Percentiles rank a stretch among this genome's conserved stretches.
Conservation (phyloP, 1,140 invertebrate species). For the Varroa destructor region DNA sequence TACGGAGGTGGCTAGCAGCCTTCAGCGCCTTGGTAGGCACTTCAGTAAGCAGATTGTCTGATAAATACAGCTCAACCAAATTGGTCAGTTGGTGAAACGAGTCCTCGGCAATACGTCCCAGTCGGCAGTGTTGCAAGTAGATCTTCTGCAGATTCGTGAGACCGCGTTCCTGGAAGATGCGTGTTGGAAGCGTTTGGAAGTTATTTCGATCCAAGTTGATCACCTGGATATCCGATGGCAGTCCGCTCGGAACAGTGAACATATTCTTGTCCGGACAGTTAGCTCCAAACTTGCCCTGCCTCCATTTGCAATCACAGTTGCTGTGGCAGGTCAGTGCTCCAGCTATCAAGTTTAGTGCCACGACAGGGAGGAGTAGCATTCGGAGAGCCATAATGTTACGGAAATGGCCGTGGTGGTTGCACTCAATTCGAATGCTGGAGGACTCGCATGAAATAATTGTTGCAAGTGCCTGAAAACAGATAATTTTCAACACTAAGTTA, state of each 20-base stretch:
- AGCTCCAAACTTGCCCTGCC: slow-evolving; percentile 73
- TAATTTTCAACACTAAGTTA: too few relatives aligned
- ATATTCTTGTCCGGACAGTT: slow-evolving; percentile 67
- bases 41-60: slow-evolving; percentile 52
- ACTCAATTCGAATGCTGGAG: too few relatives aligned
- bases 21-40: slow-evolving; percentile 57
- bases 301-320: slow-evolving; percentile 75
- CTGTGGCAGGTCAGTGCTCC: slow-evolving; percentile 48
- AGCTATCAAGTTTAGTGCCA: too few relatives aligned
- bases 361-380: too few relatives aligned
- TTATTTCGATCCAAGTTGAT: slow-evolving; percentile 72
- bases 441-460: too few relatives aligned
- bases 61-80: slow-evolving; percentile 58
- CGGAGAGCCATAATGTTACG: too few relatives aligned
- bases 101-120: slow-evolving; percentile 63
- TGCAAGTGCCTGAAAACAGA: too few relatives aligned
- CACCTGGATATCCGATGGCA: slow-evolving; percentile 74
- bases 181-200: slow-evolving; percentile 60
- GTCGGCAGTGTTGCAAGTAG: slow-evolving; percentile 61
- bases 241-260: slow-evolving; percentile 61
- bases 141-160: slow-evolving; percentile 72
- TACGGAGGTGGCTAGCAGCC: slow-evolving; percentile 56
- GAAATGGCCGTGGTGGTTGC: too few relatives aligned
- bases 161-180: slow-evolving; percentile 61
- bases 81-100: slow-evolving; percentile 36